Evolutionary conservation across 2,113 vertebrate species (phyloP).

Genomic region (Leuciscus idus): DNA sequence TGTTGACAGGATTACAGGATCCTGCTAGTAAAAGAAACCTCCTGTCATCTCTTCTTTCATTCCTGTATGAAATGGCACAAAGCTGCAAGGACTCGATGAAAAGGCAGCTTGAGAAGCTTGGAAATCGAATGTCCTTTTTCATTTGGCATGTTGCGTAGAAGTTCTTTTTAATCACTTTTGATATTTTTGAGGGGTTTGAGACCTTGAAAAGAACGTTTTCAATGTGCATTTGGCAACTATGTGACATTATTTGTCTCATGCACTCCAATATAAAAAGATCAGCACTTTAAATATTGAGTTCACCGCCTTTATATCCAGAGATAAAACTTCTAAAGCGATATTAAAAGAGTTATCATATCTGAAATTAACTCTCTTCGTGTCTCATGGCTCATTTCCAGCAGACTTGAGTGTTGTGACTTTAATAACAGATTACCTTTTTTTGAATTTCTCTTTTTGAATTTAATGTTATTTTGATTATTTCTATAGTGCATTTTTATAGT

Average conservation of each 20-base stretch:
- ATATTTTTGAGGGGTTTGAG: background rate
- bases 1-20: conserved; percentile 10
- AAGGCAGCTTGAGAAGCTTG: background rate
- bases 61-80: conserved; percentile 6
- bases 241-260: background rate
- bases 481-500: background rate
- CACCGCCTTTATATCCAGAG: background rate
- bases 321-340: background rate
- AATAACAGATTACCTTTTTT: background rate
- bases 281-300: background rate
- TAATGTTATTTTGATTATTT: background rate
- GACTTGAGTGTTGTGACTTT: background rate
- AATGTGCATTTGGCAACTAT: background rate
- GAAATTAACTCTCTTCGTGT: background rate
- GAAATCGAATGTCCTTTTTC: conserved; percentile 14
- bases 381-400: background rate
- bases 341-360: background rate
- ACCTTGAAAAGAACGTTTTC: background rate
- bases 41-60: conserved; percentile 4
- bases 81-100: background rate
- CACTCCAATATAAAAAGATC: background rate
- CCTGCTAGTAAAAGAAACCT: background rate
- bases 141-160: background rate
- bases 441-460: background rate
- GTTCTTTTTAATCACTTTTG: background rate